Conservation (phyloP, 1,140 invertebrate species). For the Caligus rogercresseyi region DNA sequence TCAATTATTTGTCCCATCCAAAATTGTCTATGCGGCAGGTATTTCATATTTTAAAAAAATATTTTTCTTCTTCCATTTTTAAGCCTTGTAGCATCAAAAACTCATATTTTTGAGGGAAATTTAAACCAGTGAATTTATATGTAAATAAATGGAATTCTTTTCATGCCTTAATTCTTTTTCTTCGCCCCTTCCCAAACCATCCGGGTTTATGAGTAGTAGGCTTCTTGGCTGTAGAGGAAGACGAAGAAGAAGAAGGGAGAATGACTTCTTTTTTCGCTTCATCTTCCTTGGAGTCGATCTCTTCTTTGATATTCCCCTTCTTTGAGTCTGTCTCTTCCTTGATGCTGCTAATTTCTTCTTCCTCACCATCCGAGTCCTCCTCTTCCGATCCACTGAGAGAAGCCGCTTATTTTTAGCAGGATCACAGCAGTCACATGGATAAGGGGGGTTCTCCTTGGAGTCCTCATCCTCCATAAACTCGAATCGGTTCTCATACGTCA, state of each 20-base stretch:
- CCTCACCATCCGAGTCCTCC: slow-evolving; percentile 13
- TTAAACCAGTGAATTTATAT: too few species aligned
- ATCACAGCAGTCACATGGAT: slow-evolving; percentile 13
- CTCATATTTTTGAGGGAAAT: too few species aligned
- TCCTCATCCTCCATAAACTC: slow-evolving; percentile 1
- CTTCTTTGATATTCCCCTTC: slow-evolving; percentile 12
- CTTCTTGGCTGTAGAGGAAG: neutral
- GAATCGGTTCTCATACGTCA: slow-evolving; percentile 15
- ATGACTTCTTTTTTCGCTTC: neutral
- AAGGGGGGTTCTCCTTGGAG: neutral
- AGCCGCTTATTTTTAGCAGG: slow-evolving; percentile 16
- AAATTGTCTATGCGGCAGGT: too few species aligned
- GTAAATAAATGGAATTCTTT: too few species aligned
- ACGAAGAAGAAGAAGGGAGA: neutral
- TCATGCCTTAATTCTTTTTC: slow-evolving; percentile 12
- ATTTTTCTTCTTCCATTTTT: too few species aligned
- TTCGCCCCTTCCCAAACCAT: slow-evolving; percentile 18
- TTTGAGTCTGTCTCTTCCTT: slow-evolving; percentile 1
- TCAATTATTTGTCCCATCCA: too few species aligned
- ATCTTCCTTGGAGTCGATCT: slow-evolving; percentile 21
- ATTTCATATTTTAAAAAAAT: too few species aligned
- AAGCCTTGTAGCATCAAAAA: too few species aligned
- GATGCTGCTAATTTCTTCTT: neutral
- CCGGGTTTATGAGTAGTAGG: slow-evolving; percentile 1
- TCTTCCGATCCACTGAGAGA: neutral